Conservation (phyloP, 2,888 invertebrate species). For the Allygus modestus region DNA sequence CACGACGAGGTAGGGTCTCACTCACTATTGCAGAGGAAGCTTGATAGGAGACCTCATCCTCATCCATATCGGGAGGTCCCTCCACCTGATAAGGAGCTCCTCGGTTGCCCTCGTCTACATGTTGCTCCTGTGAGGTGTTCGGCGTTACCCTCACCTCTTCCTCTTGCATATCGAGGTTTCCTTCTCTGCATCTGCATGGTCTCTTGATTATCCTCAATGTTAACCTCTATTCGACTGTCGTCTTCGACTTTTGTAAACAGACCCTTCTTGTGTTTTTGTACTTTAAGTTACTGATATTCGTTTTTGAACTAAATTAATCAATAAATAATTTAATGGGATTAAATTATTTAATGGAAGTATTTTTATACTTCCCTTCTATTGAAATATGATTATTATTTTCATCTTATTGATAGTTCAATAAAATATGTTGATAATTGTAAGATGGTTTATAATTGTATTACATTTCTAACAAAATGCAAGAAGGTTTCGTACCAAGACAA, state of each 20-base stretch:
- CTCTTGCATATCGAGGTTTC: constrained; percentile 9
- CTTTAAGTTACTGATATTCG: not conserved
- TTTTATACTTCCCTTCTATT: too few species aligned
- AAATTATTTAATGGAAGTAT: too few species aligned
- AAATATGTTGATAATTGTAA: too few species aligned
- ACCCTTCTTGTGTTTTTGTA: constrained; percentile 25
- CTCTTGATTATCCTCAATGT: constrained; percentile 65
- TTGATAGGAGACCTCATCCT: not conserved
- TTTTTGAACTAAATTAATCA: too few species aligned
- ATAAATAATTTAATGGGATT: too few species aligned
- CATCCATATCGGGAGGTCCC: too few species aligned
- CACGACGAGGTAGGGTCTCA: not conserved
- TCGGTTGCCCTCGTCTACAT: not conserved
- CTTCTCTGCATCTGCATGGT: constrained; percentile 62
- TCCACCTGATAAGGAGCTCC: not conserved
- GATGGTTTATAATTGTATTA: not conserved
- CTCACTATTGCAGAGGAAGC: not conserved
- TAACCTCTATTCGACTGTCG: constrained; percentile 49
- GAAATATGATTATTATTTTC: too few species aligned
- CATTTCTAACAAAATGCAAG: not conserved
- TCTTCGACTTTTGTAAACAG: constrained; percentile 13
- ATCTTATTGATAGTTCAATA: too few species aligned
- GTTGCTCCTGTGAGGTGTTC: not conserved
- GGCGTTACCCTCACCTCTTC: not conserved
- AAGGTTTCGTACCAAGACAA: constrained; percentile 36